Evolutionary conservation across 2,888 invertebrate species (phyloP).

Genomic region (Ectemnius continuus): DNA sequence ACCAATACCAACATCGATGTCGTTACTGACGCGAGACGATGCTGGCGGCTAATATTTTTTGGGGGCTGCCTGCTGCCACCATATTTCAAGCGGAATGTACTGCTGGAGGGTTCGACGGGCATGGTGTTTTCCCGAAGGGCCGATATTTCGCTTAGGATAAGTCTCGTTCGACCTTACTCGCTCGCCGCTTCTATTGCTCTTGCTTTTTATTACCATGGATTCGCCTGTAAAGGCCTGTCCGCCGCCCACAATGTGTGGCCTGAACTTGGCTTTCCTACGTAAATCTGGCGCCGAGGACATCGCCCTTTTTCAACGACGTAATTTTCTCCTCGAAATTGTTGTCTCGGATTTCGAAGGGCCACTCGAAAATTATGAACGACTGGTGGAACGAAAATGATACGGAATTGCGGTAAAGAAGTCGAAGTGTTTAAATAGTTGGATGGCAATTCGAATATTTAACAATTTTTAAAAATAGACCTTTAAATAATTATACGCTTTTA

Average conservation of each 20-base stretch:
- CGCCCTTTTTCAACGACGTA: neutral
- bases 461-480: no score
- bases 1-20: no score
- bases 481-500: no score
- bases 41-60: neutral
- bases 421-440: no score
- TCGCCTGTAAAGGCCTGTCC: slow-evolving; percentile 11
- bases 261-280: neutral
- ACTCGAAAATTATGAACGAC: no score
- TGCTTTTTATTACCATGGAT: slow-evolving; percentile 2
- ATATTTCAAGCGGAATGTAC: slow-evolving; percentile 38
- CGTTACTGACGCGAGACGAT: neutral
- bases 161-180: slow-evolving; percentile 25
- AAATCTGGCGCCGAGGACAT: neutral
- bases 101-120: slow-evolving; percentile 4
- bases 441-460: no score
- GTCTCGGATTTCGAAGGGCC: no score
- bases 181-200: slow-evolving; percentile 15
- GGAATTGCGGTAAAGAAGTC: no score
- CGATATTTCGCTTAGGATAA: slow-evolving; percentile 34
- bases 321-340: neutral
- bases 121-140: slow-evolving; percentile 12
- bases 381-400: no score
- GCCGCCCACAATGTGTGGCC: neutral
- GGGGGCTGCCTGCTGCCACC: neutral